Percentiles rank a stretch among this genome's conserved stretches.
Conservation (phyloP, 2,113 vertebrate genomes). For the Tragelaphus strepsiceros region DNA sequence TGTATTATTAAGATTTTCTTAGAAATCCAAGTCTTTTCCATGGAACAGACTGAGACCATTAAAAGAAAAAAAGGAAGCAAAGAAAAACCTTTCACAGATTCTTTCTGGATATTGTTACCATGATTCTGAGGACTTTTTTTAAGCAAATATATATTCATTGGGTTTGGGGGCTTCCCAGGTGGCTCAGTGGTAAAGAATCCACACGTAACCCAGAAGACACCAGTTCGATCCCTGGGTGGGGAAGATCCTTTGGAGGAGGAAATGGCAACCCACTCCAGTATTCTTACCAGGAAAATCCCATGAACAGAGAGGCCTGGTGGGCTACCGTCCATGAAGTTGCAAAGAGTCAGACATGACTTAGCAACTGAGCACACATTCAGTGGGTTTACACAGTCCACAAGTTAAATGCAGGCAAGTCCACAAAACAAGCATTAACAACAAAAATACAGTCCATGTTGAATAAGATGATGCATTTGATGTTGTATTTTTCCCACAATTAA, state of each 20-base stretch:
- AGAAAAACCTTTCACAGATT: neutral
- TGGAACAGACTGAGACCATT: neutral
- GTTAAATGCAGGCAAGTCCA: neutral
- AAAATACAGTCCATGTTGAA: neutral
- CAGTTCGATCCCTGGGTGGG: neutral
- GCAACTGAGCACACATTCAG: neutral
- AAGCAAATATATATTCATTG: neutral
- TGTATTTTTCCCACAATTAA: neutral
- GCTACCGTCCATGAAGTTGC: neutral
- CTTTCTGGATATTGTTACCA: neutral
- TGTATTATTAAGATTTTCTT: neutral
- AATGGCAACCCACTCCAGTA: neutral
- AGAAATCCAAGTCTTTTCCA: neutral
- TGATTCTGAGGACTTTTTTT: neutral
- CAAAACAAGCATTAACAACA: slow-evolving; percentile 18
- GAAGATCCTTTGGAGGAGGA: neutral
- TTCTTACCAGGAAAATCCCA: neutral
- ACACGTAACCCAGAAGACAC: neutral
- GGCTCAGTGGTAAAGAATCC: neutral
- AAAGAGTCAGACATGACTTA: neutral
- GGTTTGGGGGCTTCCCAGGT: neutral
- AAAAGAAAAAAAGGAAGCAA: neutral
- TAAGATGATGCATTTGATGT: neutral
- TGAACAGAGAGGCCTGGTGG: neutral
- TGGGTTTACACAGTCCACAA: neutral